Evolutionary conservation across 2,797 vertebrate genomes (phyloP).

Genomic region (Austrolebias charrua): DNA sequence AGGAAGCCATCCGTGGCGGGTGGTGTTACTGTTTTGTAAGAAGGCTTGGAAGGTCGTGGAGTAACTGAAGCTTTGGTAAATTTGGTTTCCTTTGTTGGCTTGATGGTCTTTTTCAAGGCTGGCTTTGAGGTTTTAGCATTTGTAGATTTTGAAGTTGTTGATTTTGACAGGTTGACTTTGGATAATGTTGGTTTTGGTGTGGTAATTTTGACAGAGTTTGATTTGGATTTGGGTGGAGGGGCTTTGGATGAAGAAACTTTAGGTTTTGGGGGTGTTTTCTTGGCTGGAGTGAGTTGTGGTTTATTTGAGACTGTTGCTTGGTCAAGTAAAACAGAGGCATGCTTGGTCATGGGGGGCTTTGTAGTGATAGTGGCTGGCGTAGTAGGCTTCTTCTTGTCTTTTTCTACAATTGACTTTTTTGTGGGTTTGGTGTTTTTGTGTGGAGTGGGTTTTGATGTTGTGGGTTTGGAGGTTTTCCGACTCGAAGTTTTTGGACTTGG

Average conservation of each 20-base stretch:
- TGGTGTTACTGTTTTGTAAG: constrained; percentile 74
- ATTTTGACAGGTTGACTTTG: constrained; percentile 64
- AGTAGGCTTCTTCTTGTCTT: constrained; percentile 67
- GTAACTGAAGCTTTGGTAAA: constrained; percentile 58
- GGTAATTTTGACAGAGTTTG: constrained; percentile 50
- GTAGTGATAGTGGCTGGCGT: constrained; percentile 58
- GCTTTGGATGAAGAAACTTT: constrained; percentile 67
- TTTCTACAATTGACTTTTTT: constrained; percentile 50
- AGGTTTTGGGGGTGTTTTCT: constrained; percentile 62
- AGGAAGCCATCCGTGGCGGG: constrained; percentile 82
- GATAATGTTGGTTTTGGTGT: constrained; percentile 52
- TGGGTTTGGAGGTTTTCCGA: constrained; percentile 53
- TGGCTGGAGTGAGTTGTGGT: constrained; percentile 58
- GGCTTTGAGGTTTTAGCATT: constrained; percentile 54
- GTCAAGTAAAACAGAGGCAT: constrained; percentile 40
- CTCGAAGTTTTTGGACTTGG: constrained; percentile 37
- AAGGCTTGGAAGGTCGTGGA: constrained; percentile 54
- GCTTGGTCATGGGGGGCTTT: constrained; percentile 67
- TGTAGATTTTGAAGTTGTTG: constrained; percentile 52
- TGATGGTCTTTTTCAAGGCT: constrained; percentile 50
- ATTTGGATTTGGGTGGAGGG: constrained; percentile 57
- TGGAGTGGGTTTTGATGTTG: constrained; percentile 54
- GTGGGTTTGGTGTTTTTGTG: constrained; percentile 40
- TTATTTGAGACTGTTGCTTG: constrained; percentile 61
- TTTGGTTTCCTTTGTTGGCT: constrained; percentile 63